Base-by-base conservation (phyloP, 2,888 invertebrate species). In the Synergus umbraculus region DNA sequence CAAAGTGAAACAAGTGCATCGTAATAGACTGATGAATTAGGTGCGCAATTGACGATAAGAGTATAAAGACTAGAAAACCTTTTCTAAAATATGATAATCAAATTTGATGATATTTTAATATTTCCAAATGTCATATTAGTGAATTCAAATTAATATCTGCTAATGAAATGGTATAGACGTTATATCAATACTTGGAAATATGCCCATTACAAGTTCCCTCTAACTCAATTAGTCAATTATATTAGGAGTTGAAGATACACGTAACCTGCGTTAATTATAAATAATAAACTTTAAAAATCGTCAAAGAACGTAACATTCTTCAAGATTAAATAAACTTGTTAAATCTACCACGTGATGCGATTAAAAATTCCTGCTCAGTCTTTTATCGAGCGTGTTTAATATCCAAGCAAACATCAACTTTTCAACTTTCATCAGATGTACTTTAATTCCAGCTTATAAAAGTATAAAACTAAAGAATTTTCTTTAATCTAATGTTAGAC, bases 191-290 rank as follows among this genome's bases (percentile, higher is more conserved):
- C 73, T 58, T 41, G 41, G 73, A 37, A 73, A 37, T 58, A 49
- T 8, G n/a, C 73, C 41, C 15, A 73, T 15, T 29, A 73, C n/a
- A 73, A 73, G 73, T 73, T 73, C 41, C 41, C 73, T 41, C 37
- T 18, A 73, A 58, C 54, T 54, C 15, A 73, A 58, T 73, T 54
- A 73, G 73, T n/a, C 73, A 73, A 73, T 73, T 73, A 54, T 54
- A 73, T 54, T n/a, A 12, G n/a, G 73, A 13, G 73, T n/a, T 73
- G 29, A 73, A 37, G 54, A 7, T n/a, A 37, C 73, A 73, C n/a
- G 49, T 54, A 58, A 37, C 54, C 37, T 58, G 49, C 12, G 41
- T 37, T 54, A 73, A 54, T 58, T 73, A 37, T 18, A 49, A 37
- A 73, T 29, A 12, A 18, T 10, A 18, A 58, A 41, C 49, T 73